Conservation (phyloP, 2,888 invertebrate genomes). For the Nomada lathburiana region DNA sequence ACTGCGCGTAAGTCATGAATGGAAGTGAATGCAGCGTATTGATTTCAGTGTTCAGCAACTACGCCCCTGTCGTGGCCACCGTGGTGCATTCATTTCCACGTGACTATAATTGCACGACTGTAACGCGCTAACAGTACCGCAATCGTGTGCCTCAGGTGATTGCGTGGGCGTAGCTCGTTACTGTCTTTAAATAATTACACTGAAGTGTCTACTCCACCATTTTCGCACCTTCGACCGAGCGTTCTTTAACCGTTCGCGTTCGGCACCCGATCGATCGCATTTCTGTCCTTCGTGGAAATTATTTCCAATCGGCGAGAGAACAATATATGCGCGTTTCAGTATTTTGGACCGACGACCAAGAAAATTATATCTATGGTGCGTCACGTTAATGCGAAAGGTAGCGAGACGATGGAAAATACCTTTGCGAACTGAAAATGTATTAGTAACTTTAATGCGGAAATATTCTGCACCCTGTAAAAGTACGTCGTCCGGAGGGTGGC, state of each 20-base stretch:
- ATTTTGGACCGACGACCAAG: too few relatives aligned
- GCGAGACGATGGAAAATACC: too few relatives aligned
- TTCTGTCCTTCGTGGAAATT: too few relatives aligned
- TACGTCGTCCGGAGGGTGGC: too few relatives aligned
- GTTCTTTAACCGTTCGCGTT: background rate
- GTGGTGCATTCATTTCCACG: constrained; percentile 65
- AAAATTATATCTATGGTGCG: too few relatives aligned
- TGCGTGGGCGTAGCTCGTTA: background rate
- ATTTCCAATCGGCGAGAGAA: too few relatives aligned
- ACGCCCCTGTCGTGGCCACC: constrained; percentile 42
- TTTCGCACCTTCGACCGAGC: background rate
- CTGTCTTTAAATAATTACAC: background rate
- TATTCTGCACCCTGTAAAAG: too few relatives aligned
- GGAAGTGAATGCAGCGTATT: constrained; percentile 63
- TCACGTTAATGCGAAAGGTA: too few relatives aligned
- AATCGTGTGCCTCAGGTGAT: background rate
- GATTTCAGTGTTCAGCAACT: constrained; percentile 65
- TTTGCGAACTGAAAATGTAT: too few relatives aligned
- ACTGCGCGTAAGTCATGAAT: constrained; percentile 58
- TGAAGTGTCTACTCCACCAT: background rate
- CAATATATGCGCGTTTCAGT: too few relatives aligned
- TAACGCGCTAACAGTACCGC: constrained; percentile 38
- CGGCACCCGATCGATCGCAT: too few relatives aligned
- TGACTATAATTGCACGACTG: constrained; percentile 62
- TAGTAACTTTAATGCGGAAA: too few relatives aligned